A percentile compares a stretch with the other conserved stretches of the same genome.
Conservation (phyloP, 1,140 invertebrate genomes). For the Pogonomyrmex californicus region DNA sequence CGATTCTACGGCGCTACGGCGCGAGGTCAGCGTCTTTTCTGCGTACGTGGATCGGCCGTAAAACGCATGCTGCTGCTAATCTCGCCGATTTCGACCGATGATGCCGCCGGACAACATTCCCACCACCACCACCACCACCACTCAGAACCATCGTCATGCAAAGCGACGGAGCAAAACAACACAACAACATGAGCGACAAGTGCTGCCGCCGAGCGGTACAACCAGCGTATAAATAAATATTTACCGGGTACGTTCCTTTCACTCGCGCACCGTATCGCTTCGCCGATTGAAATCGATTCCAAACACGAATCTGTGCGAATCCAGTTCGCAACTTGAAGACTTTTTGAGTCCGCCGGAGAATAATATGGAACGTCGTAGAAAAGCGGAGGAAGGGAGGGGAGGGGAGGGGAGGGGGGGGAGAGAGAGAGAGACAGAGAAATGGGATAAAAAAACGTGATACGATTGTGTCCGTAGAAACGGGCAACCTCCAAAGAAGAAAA, state of each 20-base stretch:
- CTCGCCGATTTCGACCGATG: constrained; percentile 24
- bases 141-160: too few relatives aligned
- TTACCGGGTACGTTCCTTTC: constrained; percentile 31
- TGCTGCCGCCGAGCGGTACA: background rate
- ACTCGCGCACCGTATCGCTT: constrained; percentile 20
- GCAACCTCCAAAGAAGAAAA: background rate
- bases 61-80: background rate
- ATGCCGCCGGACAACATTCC: background rate
- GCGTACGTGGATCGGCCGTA: background rate
- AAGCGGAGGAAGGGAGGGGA: too few relatives aligned
- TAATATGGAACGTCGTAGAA: too few relatives aligned
- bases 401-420: too few relatives aligned
- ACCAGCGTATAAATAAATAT: constrained; percentile 39
- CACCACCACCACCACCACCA: background rate
- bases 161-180: background rate
- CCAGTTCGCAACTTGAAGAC: background rate
- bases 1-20: background rate
- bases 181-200: background rate
- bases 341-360: too few relatives aligned
- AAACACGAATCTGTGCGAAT: background rate
- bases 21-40: constrained; percentile 41
- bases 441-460: background rate
- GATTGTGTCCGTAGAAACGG: background rate
- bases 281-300: constrained; percentile 28
- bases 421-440: background rate